Conservation (phyloP, 92 coral and sea anemone genomes). For the Actinostola sp. region DNA sequence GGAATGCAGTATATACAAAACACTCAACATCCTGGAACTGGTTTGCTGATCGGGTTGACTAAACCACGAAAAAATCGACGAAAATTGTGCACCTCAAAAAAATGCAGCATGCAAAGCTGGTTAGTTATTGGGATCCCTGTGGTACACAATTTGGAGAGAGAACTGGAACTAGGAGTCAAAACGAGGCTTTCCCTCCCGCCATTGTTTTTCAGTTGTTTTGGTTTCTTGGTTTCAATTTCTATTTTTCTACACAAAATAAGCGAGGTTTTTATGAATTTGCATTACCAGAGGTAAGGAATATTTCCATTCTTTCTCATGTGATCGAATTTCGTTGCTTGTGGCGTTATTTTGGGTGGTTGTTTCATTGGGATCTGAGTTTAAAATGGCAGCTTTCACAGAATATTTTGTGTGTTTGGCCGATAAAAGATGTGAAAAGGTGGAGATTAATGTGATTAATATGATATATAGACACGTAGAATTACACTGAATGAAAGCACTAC, state of each 20-base stretch:
- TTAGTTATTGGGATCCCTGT: conserved; percentile 5
- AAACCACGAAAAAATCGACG: background rate
- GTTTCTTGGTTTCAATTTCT: background rate
- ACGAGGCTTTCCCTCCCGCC: background rate
- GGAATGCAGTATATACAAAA: conserved; percentile 59
- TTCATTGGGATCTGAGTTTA: too few species aligned
- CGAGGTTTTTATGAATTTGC: too few species aligned
- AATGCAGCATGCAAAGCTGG: background rate
- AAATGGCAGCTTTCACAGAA: too few species aligned
- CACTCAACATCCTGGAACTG: conserved; percentile 55
- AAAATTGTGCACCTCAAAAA: background rate
- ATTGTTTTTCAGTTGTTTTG: background rate
- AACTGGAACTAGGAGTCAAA: background rate
- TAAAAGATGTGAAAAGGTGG: too few species aligned
- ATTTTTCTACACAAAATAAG: background rate
- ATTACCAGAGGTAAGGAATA: too few species aligned
- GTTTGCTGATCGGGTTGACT: background rate
- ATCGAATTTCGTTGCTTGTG: too few species aligned
- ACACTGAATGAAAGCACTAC: too few species aligned
- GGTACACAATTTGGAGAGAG: background rate
- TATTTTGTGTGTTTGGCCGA: too few species aligned
- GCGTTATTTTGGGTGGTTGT: too few species aligned
- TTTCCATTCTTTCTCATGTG: too few species aligned
- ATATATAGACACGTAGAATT: too few species aligned
- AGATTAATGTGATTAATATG: too few species aligned